Base-by-base conservation (phyloP, 2,113 vertebrate genomes). In the Anas platyrhynchos region DNA sequence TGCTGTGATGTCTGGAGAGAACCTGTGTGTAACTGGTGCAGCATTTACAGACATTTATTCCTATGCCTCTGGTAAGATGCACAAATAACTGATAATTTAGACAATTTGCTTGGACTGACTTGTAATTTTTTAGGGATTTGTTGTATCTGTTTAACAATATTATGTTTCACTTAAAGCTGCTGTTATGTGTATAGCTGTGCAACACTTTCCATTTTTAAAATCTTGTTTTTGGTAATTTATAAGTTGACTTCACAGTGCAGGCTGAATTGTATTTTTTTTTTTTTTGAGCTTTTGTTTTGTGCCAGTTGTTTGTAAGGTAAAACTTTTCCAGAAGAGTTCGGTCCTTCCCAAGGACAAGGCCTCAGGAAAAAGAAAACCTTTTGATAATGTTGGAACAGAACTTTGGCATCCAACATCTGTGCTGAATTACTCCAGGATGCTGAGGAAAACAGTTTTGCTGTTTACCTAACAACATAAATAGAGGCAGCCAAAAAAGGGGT, bases 141-240 rank as follows among this genome's bases (percentile, higher is more conserved):
- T 71, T 6, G 1, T 21, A 52, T 3, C 56, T 58, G 5, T 55
- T 69, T 18, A 61, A 55, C 43, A 22, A 16, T 61, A 9, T 0
- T 56, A 22, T 50, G n/a, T 59, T 83, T 86, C 32, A 52, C 14
- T 76, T 27, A 55, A 83, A 65, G 50, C 3, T 11, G 38, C 55
- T 74, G 89, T 54, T 23, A 38, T 11, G 3, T 41, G 18, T 72
- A 25, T 31, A 69, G 34, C 7, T 80, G 23, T 26, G 36, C 13
- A 15, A 73, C 36, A 11, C 36, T 73, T 73, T 76, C 63, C 9
- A 13, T 44, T 41, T 82, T 82, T 34, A 75, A 92, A 81, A 31
- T 14, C 50, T 74, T 41, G 3, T 36, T 91, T 77, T 77, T 38
- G 31, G 1, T 79, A 44, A 38, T 8, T 72, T 43, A 38, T 9